Conservation (phyloP, 2,113 vertebrate species). For the Numenius arquata region DNA sequence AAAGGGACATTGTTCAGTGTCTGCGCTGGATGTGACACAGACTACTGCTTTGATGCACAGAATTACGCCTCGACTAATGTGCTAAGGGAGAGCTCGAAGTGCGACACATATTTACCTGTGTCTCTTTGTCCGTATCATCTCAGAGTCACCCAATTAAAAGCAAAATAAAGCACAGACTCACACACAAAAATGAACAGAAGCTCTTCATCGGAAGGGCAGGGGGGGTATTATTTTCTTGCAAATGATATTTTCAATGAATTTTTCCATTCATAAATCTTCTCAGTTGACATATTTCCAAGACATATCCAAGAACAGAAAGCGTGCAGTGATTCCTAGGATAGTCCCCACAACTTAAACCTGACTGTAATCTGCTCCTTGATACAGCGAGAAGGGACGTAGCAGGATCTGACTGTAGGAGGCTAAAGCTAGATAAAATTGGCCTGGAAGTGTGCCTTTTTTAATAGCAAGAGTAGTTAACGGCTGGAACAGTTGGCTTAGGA, state of each 20-base stretch:
- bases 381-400: rapidly evolving
- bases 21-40: constrained; percentile 31
- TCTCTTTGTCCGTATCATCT: background rate
- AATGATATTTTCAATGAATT: background rate
- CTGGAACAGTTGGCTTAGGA: constrained; percentile 45
- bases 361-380: background rate
- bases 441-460: constrained; percentile 25
- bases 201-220: background rate
- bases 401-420: background rate
- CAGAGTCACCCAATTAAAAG: background rate
- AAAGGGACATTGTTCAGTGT: constrained; percentile 65
- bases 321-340: background rate
- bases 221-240: background rate
- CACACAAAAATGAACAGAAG: background rate
- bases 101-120: background rate
- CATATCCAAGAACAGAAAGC: background rate
- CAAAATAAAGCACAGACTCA: background rate
- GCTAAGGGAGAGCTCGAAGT: background rate
- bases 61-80: background rate
- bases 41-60: background rate
- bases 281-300: background rate
- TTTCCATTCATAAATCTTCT: background rate
- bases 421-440: background rate
- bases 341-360: background rate
- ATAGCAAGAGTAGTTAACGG: constrained; percentile 23